Base-by-base conservation (phyloP, 2,888 invertebrate species). In the Tachina lurida region DNA sequence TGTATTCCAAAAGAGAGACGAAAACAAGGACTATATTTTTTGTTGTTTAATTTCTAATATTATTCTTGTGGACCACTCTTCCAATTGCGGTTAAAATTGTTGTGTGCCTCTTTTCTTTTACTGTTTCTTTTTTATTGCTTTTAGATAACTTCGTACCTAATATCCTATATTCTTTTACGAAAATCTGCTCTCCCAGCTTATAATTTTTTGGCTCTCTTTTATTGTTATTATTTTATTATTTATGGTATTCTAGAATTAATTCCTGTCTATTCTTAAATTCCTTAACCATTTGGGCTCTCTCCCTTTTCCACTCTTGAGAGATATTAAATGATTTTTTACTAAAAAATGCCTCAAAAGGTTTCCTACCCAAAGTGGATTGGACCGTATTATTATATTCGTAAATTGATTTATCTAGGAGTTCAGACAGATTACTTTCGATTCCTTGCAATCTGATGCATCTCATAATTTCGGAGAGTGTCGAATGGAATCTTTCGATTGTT, bases 51-150 rank as follows among this genome's bases (percentile, higher is more conserved):
- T 10, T 47, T 13, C 47, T 47, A 47, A 47, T 47, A 47, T 47
- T 47, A 10, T 47, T 47, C 13, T 47, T 47, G 47, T 47, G 5
- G 47, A 47, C 12, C 47, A 47, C 47, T 47, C 47, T 13, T 47
- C 47, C 13, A 47, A 8, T 47, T 47, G 47, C 13, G 13, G 47
- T 60, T 39, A 54, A 19, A 19, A 54, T 19, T 19, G 54, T 60
- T 60, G n/a, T 39, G 15, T 60, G 60, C 39, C 60, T 60, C n/a
- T 60, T 60, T 39, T 60, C 41, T 15, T 39, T 60, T 39, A 60
- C 60, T 60, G 39, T 60, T 60, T 60, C n/a, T n/a, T n/a, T n/a
- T n/a, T n/a, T n/a, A n/a, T n/a, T n/a, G n/a, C n/a, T n/a, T n/a
- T n/a, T n/a, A n/a, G n/a, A n/a, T n/a, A n/a, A n/a, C n/a, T n/a